Base-by-base conservation (phyloP, 1,140 invertebrate species). In the Ephestia elutella region DNA sequence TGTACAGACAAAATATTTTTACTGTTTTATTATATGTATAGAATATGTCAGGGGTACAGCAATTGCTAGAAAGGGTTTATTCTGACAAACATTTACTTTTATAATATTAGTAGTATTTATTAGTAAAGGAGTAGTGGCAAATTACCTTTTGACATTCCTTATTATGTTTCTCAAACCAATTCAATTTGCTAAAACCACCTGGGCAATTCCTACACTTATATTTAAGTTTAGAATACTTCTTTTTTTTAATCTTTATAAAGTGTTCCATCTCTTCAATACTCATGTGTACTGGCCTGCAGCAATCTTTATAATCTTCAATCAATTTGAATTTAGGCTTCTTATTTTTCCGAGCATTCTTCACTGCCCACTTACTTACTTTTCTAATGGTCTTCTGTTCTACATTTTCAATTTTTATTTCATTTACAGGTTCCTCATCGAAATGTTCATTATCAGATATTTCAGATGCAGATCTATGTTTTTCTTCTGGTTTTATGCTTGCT, bases 271-370 rank as follows among this genome's bases (percentile, higher is more conserved):
- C 68, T 15, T 57, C 38, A 19, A 30, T 1, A 55, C 32, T 32
- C 19, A 71, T 44, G 9, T 58, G 7, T n/a, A 59, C 35, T 59
- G 32, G 59, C 48, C 17, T 67, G 56, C 65, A 68, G 5, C 38
- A 44, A 3, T 57, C 38, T 7, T 53, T 50, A 54, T 49, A 21
- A 20, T 58, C n/a, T 9, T 50, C 56, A 5, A 66, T 49, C n/a
- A 68, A 57, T 71, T 64, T 67, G 30, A 70, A 73, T 61, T 73
- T 73, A 0, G 61, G 63, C 35, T 66, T 70, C 57, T 73, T 73
- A 60, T 70, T 73, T 38, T 49, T 44, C 21, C 50, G 18, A 8
- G 71, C 63, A 17, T 55, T 30, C 50, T 70, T 64, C n/a, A 48
- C 49, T 0, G 63, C 63, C 70, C 70, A 72, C 13, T 55, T 60